Evolutionary conservation across 2,888 invertebrate species (phyloP).

Genomic region (Andricus quercusramuli): DNA sequence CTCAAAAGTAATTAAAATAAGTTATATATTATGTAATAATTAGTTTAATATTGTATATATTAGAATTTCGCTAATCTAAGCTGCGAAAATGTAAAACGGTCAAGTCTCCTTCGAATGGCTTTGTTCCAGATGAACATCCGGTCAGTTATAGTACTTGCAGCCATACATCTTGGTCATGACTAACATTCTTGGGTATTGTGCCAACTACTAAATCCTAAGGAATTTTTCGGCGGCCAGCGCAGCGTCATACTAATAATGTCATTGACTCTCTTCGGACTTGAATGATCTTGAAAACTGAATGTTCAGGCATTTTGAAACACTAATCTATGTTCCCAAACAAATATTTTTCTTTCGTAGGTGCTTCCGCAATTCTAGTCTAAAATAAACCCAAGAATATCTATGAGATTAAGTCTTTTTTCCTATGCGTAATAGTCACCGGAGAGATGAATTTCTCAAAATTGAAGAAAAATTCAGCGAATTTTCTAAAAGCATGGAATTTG

Average conservation of each 20-base stretch:
- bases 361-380: background rate
- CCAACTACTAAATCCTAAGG: slow-evolving; percentile 15
- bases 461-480: no score
- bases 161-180: slow-evolving; percentile 8
- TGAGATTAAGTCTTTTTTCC: no score
- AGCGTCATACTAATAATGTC: slow-evolving; percentile 22
- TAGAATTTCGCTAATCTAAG: background rate
- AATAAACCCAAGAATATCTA: background rate
- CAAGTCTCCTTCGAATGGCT: slow-evolving; percentile 16
- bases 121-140: slow-evolving; percentile 34
- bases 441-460: background rate
- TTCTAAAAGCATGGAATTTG: no score
- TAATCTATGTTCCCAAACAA: background rate
- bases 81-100: slow-evolving; percentile 5
- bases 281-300: slow-evolving; percentile 3
- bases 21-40: background rate
- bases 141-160: slow-evolving; percentile 9
- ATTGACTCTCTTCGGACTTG: slow-evolving; percentile 17
- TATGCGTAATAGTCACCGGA: background rate
- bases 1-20: background rate
- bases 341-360: background rate
- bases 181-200: slow-evolving; percentile 27
- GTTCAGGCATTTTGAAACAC: background rate
- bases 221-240: background rate
- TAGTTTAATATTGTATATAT: background rate